Evolutionary conservation across 2,888 invertebrate genomes (phyloP).

Genomic region (Microplitis deprimator): DNA sequence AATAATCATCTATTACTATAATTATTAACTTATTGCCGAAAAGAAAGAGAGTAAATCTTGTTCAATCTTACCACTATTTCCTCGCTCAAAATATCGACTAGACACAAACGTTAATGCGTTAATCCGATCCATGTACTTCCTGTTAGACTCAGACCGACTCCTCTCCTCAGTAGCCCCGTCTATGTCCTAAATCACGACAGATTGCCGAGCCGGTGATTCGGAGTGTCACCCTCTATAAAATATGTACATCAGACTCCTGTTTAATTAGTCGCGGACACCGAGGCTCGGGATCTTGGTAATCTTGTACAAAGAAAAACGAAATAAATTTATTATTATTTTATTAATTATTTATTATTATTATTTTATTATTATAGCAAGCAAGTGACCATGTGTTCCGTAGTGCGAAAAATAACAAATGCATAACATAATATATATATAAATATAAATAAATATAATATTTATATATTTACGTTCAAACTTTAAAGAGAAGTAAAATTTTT

Average conservation of each 20-base stretch:
- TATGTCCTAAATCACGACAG: not conserved
- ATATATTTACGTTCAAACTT: constrained; percentile 52
- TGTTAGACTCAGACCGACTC: constrained; percentile 16
- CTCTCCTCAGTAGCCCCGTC: not conserved
- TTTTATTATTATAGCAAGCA: constrained; percentile 44
- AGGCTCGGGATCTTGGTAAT: constrained; percentile 14
- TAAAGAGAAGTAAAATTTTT: constrained; percentile 55
- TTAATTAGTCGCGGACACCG: not conserved
- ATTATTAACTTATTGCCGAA: too few relatives aligned
- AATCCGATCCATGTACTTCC: constrained; percentile 33
- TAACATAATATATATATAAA: constrained; percentile 24
- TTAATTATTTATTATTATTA: constrained; percentile 11
- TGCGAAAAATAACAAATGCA: constrained; percentile 41
- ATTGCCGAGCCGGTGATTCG: not conserved
- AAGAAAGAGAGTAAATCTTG: constrained; percentile 3
- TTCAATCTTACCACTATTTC: constrained; percentile 1
- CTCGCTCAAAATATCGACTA: constrained; percentile 22
- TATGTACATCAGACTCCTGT: not conserved
- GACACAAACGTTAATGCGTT: constrained; percentile 15
- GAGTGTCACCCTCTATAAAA: not conserved
- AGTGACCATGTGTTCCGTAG: constrained; percentile 57
- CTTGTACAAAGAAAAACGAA: constrained; percentile 39
- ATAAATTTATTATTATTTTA: not conserved
- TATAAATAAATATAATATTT: constrained; percentile 33
- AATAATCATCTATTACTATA: not conserved